Conservation (phyloP, 2,888 invertebrate genomes). For the Brenthis ino region DNA sequence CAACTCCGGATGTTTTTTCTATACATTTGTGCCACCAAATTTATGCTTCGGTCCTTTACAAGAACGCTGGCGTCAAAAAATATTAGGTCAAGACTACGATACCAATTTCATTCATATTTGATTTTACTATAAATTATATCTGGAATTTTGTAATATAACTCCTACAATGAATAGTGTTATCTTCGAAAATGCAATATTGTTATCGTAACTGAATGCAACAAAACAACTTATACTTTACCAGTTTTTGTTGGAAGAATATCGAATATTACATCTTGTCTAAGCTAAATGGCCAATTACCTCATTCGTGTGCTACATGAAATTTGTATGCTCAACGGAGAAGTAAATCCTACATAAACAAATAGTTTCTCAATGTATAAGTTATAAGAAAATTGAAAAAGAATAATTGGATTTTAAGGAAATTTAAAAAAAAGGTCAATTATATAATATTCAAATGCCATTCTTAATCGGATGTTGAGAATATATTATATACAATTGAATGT, state of each 20-base stretch:
- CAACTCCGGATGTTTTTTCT: slow-evolving; percentile 82
- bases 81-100: slow-evolving; percentile 73
- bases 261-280: slow-evolving; percentile 32
- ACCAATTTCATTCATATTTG: slow-evolving; percentile 43
- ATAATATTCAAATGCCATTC: too few relatives aligned
- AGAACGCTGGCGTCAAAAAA: slow-evolving; percentile 68
- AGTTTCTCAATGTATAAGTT: slow-evolving; percentile 7
- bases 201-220: not conserved
- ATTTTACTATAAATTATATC: slow-evolving; percentile 3
- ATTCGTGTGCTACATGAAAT: slow-evolving; percentile 23
- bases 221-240: slow-evolving; percentile 18
- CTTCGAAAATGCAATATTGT: not conserved
- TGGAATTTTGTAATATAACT: not conserved
- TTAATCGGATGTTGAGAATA: too few relatives aligned
- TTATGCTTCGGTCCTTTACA: slow-evolving; percentile 70
- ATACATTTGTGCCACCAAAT: slow-evolving; percentile 77
- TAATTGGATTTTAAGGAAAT: too few relatives aligned
- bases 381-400: slow-evolving; percentile 2
- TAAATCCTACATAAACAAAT: slow-evolving; percentile 5
- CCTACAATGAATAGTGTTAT: not conserved
- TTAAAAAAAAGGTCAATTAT: too few relatives aligned
- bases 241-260: slow-evolving; percentile 19
- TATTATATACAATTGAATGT: too few relatives aligned
- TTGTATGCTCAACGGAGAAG: not conserved
- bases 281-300: slow-evolving; percentile 31